A percentile compares a stretch with the other conserved stretches of the same genome.
Conservation (phyloP, 2,797 vertebrate species). For the Harpagifer antarcticus region DNA sequence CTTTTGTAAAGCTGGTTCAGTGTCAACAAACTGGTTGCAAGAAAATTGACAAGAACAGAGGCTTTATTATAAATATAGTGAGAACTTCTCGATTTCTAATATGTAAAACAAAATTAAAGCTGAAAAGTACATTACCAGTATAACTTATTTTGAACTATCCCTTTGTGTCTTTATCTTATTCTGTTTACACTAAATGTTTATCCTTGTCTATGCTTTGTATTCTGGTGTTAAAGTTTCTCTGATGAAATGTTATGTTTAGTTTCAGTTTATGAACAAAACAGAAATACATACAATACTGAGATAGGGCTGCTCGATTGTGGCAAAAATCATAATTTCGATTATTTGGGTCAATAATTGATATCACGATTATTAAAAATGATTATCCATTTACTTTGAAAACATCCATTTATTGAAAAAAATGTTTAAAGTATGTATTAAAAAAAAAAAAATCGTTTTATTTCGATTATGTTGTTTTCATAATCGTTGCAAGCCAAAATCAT, state of each 20-base stretch:
- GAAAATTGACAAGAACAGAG: slow-evolving; percentile 3
- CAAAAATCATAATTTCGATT: too few relatives aligned
- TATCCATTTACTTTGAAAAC: too few relatives aligned
- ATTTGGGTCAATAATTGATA: too few relatives aligned
- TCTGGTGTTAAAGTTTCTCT: neutral
- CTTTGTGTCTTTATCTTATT: neutral
- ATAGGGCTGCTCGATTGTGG: too few relatives aligned
- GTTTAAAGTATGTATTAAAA: too few relatives aligned
- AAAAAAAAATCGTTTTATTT: too few relatives aligned
- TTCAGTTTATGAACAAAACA: too few relatives aligned
- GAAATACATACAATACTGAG: too few relatives aligned
- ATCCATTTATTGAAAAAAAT: too few relatives aligned
- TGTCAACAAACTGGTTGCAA: neutral
- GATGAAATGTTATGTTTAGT: neutral
- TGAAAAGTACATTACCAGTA: neutral
- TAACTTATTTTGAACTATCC: neutral
- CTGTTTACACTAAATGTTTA: neutral
- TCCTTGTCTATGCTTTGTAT: neutral
- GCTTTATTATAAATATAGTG: slow-evolving; percentile 14
- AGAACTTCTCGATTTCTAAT: neutral
- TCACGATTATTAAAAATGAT: too few relatives aligned
- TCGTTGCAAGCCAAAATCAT: too few relatives aligned
- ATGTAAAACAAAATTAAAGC: neutral
- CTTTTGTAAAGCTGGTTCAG: neutral
- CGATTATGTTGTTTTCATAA: too few relatives aligned